Evolutionary conservation across 2,113 vertebrate genomes (phyloP).

Genomic region (Erpornis zantholeuca): DNA sequence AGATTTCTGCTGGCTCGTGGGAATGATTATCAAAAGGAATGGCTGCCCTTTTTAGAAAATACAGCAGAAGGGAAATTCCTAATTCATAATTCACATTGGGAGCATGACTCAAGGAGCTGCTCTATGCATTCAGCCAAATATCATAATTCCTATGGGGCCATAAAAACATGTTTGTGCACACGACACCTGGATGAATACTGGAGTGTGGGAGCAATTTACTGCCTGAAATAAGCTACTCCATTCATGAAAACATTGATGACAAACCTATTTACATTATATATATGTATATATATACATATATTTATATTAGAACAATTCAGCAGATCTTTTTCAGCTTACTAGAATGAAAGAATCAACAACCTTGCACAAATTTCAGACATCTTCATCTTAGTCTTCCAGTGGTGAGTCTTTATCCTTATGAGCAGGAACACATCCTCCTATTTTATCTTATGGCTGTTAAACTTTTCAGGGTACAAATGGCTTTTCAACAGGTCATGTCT

Average conservation of each 20-base stretch:
- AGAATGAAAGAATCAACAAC: not conserved
- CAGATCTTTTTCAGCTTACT: not conserved
- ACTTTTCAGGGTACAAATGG: not conserved
- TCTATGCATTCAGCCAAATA: not conserved
- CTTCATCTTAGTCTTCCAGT: not conserved
- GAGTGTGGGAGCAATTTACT: not conserved
- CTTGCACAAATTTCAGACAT: not conserved
- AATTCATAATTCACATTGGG: not conserved
- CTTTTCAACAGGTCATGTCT: not conserved
- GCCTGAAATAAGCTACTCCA: not conserved
- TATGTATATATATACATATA: not conserved
- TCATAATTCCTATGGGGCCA: not conserved
- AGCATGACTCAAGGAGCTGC: not conserved
- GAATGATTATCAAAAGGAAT: not conserved
- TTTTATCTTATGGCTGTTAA: not conserved
- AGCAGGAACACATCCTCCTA: not conserved
- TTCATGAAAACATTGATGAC: not conserved
- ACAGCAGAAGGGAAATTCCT: not conserved
- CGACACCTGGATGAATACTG: not conserved
- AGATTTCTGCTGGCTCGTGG: not conserved
- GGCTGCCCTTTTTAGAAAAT: not conserved
- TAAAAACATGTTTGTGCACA: not conserved
- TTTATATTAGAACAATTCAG: not conserved
- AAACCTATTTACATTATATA: not conserved
- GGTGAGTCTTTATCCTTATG: rapidly evolving